Evolutionary conservation across 2,113 vertebrate species (phyloP), one percentile per base, ranked within the genome.

Genomic region (Ibidorhyncha struthersii): DNA sequence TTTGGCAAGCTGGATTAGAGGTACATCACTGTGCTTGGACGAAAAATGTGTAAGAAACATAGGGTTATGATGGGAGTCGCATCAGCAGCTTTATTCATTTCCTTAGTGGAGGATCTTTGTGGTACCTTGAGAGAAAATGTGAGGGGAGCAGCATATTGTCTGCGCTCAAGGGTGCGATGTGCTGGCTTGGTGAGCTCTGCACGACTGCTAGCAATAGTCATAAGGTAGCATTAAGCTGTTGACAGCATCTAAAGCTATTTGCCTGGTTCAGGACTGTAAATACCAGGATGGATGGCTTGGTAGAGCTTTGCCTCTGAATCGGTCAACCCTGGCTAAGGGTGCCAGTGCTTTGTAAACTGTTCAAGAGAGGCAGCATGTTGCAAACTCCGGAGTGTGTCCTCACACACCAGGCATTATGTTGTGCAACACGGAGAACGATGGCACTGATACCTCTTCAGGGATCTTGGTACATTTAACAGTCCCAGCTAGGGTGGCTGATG

Each of bases 191-290:
- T 55, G 56, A 56, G 45, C 43, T 81, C 56, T 20, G 10, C 52
- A 19, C 0, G 1, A 18, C 23, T 50, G n/a, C 47, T 43, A 12
- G 40, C 45, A 17, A 6, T 21, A 14, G 20, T 21, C 50, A 74
- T 40, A 53, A 82, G 63, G 36, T 11, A 27, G 14, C 47, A 43
- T 43, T 14, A 56, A 61, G 53, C 40, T 67, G 41, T 43, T 56
- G 27, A 34, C 22, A n/a, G n/a, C n/a, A 15, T 38, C 34, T 65
- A 15, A 47, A 80, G 26, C 32, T 71, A 3, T 40, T 86, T 82
- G n/a, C 40, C 36, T 70, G 27, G 9, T 65, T 79, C 61, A 55
- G 40, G 23, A 22, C 40, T 0, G 0, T 36, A n/a, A 10, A 36
- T n/a, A 36, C 6, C 8, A 49, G 55, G 55, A 16, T 32, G n/a